Percentiles rank a stretch among this genome's conserved stretches.
Evolutionary conservation across 1,140 invertebrate species (phyloP).

Genomic region (Oppia nitens): DNA sequence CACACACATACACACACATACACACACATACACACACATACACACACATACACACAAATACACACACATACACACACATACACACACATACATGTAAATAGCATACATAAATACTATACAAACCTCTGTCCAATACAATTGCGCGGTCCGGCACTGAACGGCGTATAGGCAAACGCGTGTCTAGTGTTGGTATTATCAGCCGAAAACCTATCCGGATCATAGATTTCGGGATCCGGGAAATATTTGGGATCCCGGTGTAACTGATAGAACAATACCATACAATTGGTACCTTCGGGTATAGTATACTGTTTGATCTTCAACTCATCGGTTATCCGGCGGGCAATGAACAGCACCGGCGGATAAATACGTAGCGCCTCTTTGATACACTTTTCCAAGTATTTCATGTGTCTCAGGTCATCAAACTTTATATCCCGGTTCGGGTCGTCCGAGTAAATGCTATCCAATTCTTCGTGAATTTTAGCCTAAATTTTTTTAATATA

Average conservation of each 20-base stretch:
- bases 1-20: too few relatives aligned
- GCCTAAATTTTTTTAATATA: slow-evolving; percentile 39
- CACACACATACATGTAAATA: too few relatives aligned
- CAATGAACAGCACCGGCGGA: slow-evolving; percentile 43
- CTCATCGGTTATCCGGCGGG: slow-evolving; percentile 5
- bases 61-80: too few relatives aligned
- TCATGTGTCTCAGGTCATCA: slow-evolving; percentile 28
- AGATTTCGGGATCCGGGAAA: slow-evolving; percentile 50
- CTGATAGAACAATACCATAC: slow-evolving; percentile 29
- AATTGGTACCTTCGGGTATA: slow-evolving; percentile 29
- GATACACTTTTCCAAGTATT: slow-evolving; percentile 42
- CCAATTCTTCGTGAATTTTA: slow-evolving; percentile 16
- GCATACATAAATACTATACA: too few relatives aligned
- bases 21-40: too few relatives aligned
- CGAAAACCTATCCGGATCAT: slow-evolving; percentile 57
- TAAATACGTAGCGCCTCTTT: slow-evolving; percentile 43
- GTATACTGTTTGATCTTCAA: slow-evolving; percentile 18
- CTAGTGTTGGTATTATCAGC: slow-evolving; percentile 30
- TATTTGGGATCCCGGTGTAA: slow-evolving; percentile 46
- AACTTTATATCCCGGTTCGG: slow-evolving; percentile 17
- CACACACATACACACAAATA: too few relatives aligned
- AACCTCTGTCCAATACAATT: slow-evolving; percentile 37
- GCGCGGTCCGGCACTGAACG: slow-evolving; percentile 29
- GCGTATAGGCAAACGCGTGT: slow-evolving; percentile 31
- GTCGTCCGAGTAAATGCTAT: slow-evolving; percentile 10